phyloP scores from a whole-genome alignment of 2,888 invertebrate species.

The Hoplodrina ambigua region DNA sequence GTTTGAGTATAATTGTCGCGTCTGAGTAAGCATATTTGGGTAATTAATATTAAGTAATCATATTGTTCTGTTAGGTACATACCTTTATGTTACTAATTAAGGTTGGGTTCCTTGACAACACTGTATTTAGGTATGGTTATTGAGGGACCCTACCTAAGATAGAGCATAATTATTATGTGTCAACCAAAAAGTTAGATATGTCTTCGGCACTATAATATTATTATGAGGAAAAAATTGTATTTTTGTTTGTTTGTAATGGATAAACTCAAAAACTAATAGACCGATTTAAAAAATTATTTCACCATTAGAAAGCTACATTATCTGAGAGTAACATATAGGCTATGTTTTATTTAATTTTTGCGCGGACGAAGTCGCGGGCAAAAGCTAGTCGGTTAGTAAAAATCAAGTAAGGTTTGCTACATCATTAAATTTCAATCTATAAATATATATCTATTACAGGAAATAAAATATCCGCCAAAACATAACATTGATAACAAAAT shows the following conservation, averaged over 20 bases:
- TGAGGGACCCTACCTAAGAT: background rate
- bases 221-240: too few relatives aligned
- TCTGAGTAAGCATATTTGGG: slow-evolving; percentile 24
- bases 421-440: background rate
- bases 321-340: too few relatives aligned
- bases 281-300: too few relatives aligned
- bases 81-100: background rate
- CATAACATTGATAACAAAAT: background rate
- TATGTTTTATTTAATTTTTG: too few relatives aligned
- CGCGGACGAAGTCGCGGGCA: too few relatives aligned
- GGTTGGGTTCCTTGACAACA: background rate
- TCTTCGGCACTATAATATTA: too few relatives aligned
- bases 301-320: too few relatives aligned
- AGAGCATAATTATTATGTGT: background rate
- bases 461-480: background rate
- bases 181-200: too few relatives aligned
- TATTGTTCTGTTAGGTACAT: slow-evolving; percentile 10
- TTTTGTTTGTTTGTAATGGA: too few relatives aligned
- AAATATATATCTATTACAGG: background rate
- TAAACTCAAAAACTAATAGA: too few relatives aligned
- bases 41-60: slow-evolving; percentile 29
- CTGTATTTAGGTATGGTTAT: background rate
- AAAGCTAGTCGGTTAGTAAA: too few relatives aligned
- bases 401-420: background rate
- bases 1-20: slow-evolving; percentile 14